phyloP scores from a whole-genome alignment of 2,888 invertebrate genomes.

The Hyles lineata region DNA sequence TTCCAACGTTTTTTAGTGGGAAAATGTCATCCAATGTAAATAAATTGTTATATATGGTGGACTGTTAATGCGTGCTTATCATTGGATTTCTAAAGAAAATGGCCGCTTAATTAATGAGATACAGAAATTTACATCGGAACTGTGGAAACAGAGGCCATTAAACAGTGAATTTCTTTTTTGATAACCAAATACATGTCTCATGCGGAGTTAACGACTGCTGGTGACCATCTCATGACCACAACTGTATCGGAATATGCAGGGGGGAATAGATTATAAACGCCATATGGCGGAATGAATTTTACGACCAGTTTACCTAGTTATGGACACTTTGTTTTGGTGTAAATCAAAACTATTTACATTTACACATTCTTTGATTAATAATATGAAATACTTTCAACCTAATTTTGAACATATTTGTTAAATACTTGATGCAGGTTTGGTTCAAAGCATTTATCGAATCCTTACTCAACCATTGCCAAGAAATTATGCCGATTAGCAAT shows the following conservation, averaged over 20 bases:
- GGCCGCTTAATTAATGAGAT: constrained; percentile 25
- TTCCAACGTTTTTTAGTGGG: constrained; percentile 18
- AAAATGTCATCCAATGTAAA: constrained; percentile 17
- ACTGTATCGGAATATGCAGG: constrained; percentile 18
- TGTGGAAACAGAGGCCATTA: constrained; percentile 26
- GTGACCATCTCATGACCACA: constrained; percentile 4
- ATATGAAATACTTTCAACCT: too few relatives aligned
- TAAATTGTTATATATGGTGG: constrained; percentile 17
- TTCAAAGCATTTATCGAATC: too few relatives aligned
- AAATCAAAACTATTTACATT: background rate
- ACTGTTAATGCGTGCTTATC: constrained; percentile 23
- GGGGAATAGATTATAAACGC: background rate
- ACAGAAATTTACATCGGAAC: constrained; percentile 24
- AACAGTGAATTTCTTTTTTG: constrained; percentile 26
- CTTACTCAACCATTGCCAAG: too few relatives aligned
- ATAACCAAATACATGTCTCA: constrained; percentile 26
- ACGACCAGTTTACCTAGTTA: background rate
- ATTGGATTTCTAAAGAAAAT: constrained; percentile 25
- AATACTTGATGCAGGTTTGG: too few relatives aligned
- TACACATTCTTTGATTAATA: background rate
- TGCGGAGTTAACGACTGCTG: constrained; percentile 19
- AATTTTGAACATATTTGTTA: too few relatives aligned
- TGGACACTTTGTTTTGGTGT: background rate
- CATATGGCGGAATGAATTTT: constrained; percentile 1
- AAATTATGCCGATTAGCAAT: too few relatives aligned